Percentiles rank a stretch among this genome's conserved stretches.
These are phyloP conservation scores for Lypha dubia DNA, from an alignment of 2,888 invertebrate genomes.

Conservation along the genomic window DNA sequence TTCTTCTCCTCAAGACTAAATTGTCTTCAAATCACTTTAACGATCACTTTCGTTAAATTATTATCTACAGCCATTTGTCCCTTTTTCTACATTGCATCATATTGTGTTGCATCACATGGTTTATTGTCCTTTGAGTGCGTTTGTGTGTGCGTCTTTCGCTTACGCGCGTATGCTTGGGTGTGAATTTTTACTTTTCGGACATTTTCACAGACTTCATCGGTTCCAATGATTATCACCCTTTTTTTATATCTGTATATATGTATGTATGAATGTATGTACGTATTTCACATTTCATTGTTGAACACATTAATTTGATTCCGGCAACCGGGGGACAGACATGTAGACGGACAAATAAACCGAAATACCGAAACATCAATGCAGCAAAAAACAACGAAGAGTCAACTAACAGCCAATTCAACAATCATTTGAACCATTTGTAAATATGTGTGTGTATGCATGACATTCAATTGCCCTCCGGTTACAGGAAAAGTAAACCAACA, in stretches of 20 bases:
- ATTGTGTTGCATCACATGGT: constrained; percentile 55
- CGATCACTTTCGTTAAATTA: neutral
- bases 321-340: constrained; percentile 11
- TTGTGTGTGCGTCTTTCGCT: too few species aligned
- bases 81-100: constrained; percentile 52
- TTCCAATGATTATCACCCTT: constrained; percentile 73
- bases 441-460: constrained; percentile 71
- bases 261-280: too few species aligned
- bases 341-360: constrained; percentile 37
- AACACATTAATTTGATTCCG: constrained; percentile 70
- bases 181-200: constrained; percentile 10
- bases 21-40: neutral
- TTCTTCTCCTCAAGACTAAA: neutral
- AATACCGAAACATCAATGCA: constrained; percentile 35
- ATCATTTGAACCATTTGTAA: constrained; percentile 60
- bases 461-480: constrained; percentile 73
- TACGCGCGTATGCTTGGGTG: neutral
- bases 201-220: constrained; percentile 47
- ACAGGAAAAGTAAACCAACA: constrained; percentile 45
- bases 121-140: constrained; percentile 41
- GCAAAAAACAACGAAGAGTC: constrained; percentile 4
- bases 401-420: constrained; percentile 20
- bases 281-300: constrained; percentile 70
- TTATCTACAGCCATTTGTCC: constrained; percentile 25
- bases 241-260: too few species aligned